phyloP scores from a whole-genome alignment of 2,888 invertebrate species.

The Mythimna lalbum region DNA sequence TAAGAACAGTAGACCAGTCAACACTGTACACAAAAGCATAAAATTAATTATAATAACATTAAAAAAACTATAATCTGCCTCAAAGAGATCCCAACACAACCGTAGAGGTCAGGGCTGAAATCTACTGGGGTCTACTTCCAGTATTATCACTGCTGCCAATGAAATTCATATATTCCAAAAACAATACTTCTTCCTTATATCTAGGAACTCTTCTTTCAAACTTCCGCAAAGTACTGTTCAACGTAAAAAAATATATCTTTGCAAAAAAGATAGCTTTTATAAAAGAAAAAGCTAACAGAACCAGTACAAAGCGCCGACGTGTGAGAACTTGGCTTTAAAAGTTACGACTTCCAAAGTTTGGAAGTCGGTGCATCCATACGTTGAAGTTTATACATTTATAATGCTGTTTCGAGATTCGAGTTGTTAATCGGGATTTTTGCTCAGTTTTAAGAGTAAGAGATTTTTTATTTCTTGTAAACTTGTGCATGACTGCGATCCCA shows the following conservation, averaged over 20 bases:
- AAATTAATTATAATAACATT: no score
- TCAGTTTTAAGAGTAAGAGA: no score
- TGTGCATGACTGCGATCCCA: no score
- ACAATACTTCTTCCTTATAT: constrained; percentile 46
- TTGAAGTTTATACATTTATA: constrained; percentile 57
- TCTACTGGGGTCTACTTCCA: background rate
- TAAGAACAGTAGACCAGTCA: no score
- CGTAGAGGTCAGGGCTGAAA: no score
- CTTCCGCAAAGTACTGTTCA: constrained; percentile 49
- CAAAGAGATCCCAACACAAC: no score
- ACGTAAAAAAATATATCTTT: constrained; percentile 60
- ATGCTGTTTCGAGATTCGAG: constrained; percentile 42
- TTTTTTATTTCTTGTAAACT: no score
- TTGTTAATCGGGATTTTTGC: constrained; percentile 45
- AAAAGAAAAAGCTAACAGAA: constrained; percentile 58
- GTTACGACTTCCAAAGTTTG: constrained; percentile 53
- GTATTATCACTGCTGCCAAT: constrained; percentile 4
- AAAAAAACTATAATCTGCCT: no score
- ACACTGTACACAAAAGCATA: no score
- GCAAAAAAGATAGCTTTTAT: constrained; percentile 58
- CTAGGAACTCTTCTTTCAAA: no score
- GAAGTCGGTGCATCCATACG: constrained; percentile 58
- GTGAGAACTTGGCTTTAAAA: constrained; percentile 57
- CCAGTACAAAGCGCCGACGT: constrained; percentile 60
- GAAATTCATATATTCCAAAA: constrained; percentile 56